Evolutionary conservation across 2,888 invertebrate genomes (phyloP).

Genomic region (Dendrolimus pini): DNA sequence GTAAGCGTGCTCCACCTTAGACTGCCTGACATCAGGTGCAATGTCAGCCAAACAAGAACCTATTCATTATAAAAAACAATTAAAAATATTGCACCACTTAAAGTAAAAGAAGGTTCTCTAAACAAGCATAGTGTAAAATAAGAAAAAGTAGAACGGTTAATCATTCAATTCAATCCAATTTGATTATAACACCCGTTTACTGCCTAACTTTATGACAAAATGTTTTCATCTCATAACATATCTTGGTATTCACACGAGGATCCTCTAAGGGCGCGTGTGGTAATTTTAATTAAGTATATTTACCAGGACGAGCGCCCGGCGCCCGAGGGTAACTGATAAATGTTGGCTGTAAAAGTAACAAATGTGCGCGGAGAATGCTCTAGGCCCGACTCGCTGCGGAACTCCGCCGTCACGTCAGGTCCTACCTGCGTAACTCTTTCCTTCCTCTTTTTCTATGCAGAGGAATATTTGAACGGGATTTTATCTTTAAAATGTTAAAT

Average conservation of each 20-base stretch:
- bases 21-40: no score
- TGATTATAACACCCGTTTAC: constrained; percentile 16
- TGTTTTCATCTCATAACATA: constrained; percentile 40
- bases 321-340: constrained; percentile 49
- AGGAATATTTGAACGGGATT: constrained; percentile 30
- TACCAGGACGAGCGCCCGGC: constrained; percentile 47
- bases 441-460: constrained; percentile 41
- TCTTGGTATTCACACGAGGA: constrained; percentile 44
- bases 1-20: no score
- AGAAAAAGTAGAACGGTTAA: not conserved
- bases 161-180: not conserved
- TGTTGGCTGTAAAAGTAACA: constrained; percentile 60
- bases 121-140: no score
- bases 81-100: no score
- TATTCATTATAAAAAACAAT: no score
- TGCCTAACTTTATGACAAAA: constrained; percentile 27
- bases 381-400: constrained; percentile 16
- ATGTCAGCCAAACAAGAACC: no score
- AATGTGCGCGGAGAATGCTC: constrained; percentile 39
- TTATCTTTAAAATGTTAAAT: not conserved
- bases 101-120: no score
- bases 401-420: constrained; percentile 33
- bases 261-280: constrained; percentile 48
- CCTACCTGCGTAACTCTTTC: constrained; percentile 49
- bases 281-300: constrained; percentile 73